These are phyloP conservation scores for Drosophila leontia DNA, from an alignment of 1,140 invertebrate species.

Conservation along the genomic window DNA sequence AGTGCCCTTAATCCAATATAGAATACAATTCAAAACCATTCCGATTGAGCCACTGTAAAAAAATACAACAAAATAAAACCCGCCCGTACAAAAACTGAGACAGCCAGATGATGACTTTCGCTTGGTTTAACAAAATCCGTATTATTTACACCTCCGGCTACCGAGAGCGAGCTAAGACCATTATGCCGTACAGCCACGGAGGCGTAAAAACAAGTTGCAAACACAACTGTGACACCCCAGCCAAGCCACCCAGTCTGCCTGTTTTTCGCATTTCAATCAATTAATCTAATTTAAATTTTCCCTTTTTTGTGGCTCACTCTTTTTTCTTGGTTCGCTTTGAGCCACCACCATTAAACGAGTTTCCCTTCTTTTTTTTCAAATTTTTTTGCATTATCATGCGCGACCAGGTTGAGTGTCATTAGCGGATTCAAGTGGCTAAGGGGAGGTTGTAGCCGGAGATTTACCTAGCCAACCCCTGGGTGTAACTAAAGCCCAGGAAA, in stretches of 20 bases:
- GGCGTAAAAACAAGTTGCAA: slow-evolving; percentile 49
- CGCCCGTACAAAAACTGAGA: slow-evolving; percentile 2
- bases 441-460: slow-evolving; percentile 42
- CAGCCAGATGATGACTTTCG: slow-evolving; percentile 48
- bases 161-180: slow-evolving; percentile 50
- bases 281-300: slow-evolving; percentile 85
- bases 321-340: slow-evolving; percentile 35
- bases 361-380: slow-evolving; percentile 26
- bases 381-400: slow-evolving; percentile 72
- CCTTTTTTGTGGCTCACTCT: slow-evolving; percentile 55
- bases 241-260: slow-evolving; percentile 21
- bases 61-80: neutral
- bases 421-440: slow-evolving; percentile 45
- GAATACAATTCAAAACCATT: slow-evolving; percentile 13
- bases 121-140: slow-evolving; percentile 79
- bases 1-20: slow-evolving; percentile 35
- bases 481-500: slow-evolving; percentile 21
- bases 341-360: slow-evolving; percentile 75
- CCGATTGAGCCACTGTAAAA: slow-evolving; percentile 23
- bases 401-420: slow-evolving; percentile 68
- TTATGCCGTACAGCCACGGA: slow-evolving; percentile 36
- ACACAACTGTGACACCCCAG: slow-evolving; percentile 68
- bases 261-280: slow-evolving; percentile 78
- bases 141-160: slow-evolving; percentile 78
- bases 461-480: slow-evolving; percentile 45